Evolutionary conservation across 2,113 vertebrate species (phyloP).

Genomic region (Ivindomyrus marchei): DNA sequence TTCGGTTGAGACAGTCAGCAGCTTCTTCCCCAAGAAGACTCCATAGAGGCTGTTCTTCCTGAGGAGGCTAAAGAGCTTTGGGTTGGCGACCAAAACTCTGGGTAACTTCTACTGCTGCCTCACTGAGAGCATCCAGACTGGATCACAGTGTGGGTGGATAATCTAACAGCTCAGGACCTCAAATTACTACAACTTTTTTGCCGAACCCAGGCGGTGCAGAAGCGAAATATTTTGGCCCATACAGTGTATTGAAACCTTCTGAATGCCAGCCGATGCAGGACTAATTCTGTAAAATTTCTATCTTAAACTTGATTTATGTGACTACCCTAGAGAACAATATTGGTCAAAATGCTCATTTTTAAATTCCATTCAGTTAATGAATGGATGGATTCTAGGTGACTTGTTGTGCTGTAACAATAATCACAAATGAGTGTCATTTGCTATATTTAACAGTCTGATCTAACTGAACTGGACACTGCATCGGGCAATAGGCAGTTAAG

Average conservation of each 20-base stretch:
- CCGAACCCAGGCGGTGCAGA: neutral
- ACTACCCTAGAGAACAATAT: neutral
- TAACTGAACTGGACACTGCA: neutral
- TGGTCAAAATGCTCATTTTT: neutral
- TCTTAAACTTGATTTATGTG: neutral
- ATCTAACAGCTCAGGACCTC: neutral
- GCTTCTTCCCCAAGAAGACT: neutral
- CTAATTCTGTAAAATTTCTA: neutral
- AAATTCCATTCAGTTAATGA: neutral
- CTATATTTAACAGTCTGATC: neutral
- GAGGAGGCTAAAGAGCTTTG: neutral
- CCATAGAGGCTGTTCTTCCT: neutral
- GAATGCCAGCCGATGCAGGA: neutral
- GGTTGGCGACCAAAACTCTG: neutral
- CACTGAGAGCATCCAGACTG: neutral
- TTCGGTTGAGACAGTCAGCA: neutral
- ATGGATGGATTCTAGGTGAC: neutral
- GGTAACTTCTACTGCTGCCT: neutral
- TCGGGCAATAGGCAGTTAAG: neutral
- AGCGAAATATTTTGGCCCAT: neutral
- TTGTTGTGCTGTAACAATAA: neutral
- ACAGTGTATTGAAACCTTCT: neutral
- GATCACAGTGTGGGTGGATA: neutral
- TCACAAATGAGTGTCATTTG: neutral
- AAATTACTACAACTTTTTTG: neutral